These are phyloP conservation scores for Helicoverpa armigera DNA, from an alignment of 1,140 invertebrate genomes.

Conservation along the genomic window DNA sequence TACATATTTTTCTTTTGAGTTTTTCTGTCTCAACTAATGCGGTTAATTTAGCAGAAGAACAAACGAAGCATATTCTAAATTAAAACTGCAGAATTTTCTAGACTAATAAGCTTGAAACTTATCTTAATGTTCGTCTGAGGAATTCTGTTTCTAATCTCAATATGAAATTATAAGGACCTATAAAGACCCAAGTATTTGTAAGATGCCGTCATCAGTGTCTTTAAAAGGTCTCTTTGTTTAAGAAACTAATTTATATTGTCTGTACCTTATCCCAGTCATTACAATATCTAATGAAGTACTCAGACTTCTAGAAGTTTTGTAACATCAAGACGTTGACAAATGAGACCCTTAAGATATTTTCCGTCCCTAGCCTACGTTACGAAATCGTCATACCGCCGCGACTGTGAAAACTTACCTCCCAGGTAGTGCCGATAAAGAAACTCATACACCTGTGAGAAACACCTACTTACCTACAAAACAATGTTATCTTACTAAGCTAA, in stretches of 20 bases:
- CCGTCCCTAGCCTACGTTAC: not conserved
- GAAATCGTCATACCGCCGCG: not conserved
- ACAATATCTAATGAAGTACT: constrained; percentile 9
- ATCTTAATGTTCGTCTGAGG: constrained; percentile 1
- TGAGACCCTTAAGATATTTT: constrained; percentile 5
- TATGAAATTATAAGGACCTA: constrained; percentile 22
- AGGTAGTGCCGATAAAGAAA: constrained; percentile 16
- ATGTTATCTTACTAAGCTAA: constrained; percentile 29
- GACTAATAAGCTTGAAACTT: constrained; percentile 11
- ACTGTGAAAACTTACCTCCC: not conserved
- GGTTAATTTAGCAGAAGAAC: not conserved
- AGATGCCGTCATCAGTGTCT: constrained; percentile 27
- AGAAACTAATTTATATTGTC: not conserved
- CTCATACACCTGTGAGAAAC: constrained; percentile 28
- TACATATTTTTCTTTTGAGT: not conserved
- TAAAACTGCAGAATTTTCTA: constrained; percentile 25
- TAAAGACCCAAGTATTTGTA: not conserved
- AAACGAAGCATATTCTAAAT: constrained; percentile 1
- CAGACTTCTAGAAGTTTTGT: constrained; percentile 6
- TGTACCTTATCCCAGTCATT: not conserved
- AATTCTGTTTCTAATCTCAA: constrained; percentile 28
- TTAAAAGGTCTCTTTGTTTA: constrained; percentile 20
- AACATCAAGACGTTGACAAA: not conserved
- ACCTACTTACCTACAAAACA: constrained; percentile 7
- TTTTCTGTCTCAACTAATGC: constrained; percentile 6